Evolutionary conservation across 2,888 invertebrate species (phyloP), one percentile per base, ranked within the genome.

Genomic region (Morpho achilles): DNA sequence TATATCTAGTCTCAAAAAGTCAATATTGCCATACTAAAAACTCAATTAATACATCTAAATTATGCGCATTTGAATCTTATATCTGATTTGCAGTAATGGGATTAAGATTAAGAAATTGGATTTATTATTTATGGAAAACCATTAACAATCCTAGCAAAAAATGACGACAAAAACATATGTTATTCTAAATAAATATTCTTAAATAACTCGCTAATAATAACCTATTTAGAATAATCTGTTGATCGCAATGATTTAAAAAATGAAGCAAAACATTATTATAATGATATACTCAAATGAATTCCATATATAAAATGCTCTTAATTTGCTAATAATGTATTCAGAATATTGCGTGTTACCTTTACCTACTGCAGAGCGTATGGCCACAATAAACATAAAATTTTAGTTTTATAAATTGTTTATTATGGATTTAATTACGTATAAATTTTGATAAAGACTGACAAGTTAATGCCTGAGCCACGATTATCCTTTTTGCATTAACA

Each of bases 401-500:
- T 67, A 67, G 66, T 68, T 68, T 67, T 67, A 67, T 65, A 69
- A 66, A 69, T 69, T 69, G 67, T 68, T 71, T 69, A 67, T 65
- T 71, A 70, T 66, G 67, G 65, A 67, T 68, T 73, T 73, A 78
- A 78, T 81, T 74, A 76, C 68, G 73, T 70, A 73, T 73, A 77
- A 76, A 75, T 75, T 67, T 69, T 77, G 79, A 80, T 79, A 74
- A 76, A 77, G 77, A 76, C 75, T 75, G 76, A 77, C 76, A 75
- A 74, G 68, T 73, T 81, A 80, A 84, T 83, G 70, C 80, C 76
- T 67, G 59, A 69, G 73, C 79, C 80, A 79, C 80, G 80, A 71
- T 79, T 76, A 73, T 75, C 76, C 73, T 72, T 70, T 75, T 74
- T 65, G 68, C 69, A 67, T 68, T 69, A 74, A 74, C 74, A 78